These are phyloP conservation scores for Caloenas nicobarica DNA, from an alignment of 2,113 vertebrate species.

Conservation along the genomic window DNA sequence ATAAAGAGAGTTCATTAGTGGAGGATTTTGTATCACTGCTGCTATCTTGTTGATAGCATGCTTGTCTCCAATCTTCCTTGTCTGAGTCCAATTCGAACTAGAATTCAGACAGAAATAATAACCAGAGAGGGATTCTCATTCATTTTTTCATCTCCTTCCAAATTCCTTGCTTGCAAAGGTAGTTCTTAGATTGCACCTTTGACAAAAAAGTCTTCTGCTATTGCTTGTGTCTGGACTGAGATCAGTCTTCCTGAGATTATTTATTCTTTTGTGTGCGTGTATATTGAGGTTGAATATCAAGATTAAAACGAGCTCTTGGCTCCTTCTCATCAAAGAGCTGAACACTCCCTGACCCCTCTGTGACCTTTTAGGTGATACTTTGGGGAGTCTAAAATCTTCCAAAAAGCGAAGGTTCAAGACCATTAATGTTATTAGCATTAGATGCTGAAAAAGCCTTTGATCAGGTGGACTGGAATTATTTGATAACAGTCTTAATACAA, in stretches of 20 bases:
- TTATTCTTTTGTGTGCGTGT: neutral
- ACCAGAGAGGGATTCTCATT: neutral
- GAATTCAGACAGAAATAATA: conserved; percentile 36
- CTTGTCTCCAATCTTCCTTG: neutral
- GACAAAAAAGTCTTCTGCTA: neutral
- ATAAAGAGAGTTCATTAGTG: neutral
- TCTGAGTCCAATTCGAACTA: neutral
- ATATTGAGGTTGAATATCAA: neutral
- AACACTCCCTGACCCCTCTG: neutral
- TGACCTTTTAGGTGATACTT: neutral
- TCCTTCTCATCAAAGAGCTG: neutral
- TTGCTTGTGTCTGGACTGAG: neutral
- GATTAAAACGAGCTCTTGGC: neutral
- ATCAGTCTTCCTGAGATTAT: neutral
- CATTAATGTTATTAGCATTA: neutral
- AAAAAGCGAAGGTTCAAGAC: neutral
- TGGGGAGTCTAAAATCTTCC: neutral
- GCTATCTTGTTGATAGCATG: neutral
- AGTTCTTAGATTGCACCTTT: neutral
- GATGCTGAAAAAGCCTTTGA: neutral
- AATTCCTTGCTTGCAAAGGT: conserved; percentile 4
- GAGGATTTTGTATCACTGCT: neutral
- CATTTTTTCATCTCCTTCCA: conserved; percentile 40
- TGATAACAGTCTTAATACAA: neutral
- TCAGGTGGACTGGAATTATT: neutral